phyloP scores from a whole-genome alignment of 2,888 invertebrate species.

The Mesorhabditis sp. region DNA sequence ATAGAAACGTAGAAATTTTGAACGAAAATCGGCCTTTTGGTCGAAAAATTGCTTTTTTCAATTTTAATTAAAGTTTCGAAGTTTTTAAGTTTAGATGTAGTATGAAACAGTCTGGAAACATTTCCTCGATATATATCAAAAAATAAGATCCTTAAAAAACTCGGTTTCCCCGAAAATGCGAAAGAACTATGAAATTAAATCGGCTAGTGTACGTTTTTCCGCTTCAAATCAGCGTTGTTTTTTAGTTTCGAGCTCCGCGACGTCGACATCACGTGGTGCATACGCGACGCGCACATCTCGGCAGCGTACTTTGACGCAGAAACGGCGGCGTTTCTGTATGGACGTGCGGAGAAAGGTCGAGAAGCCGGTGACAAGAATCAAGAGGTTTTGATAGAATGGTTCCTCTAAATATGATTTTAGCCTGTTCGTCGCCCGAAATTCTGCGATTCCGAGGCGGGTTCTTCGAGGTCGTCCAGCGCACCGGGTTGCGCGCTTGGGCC shows the following conservation, averaged over 20 bases:
- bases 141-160: no score
- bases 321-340: slow-evolving; percentile 81
- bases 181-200: no score
- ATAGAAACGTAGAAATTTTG: no score
- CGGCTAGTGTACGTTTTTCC: no score
- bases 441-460: not conserved
- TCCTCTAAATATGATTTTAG: not conserved
- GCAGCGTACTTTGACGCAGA: slow-evolving; percentile 92
- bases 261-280: slow-evolving; percentile 84
- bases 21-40: no score
- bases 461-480: not conserved
- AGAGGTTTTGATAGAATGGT: slow-evolving; percentile 7
- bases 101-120: no score
- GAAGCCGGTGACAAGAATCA: slow-evolving; percentile 59
- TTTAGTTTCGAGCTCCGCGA: slow-evolving; percentile 74
- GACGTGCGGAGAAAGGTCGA: slow-evolving; percentile 29
- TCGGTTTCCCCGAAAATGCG: no score
- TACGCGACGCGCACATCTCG: slow-evolving; percentile 86
- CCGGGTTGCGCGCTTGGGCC: slow-evolving; percentile 81
- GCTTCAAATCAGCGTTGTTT: not conserved
- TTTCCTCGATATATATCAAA: no score
- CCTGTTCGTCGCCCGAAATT: not conserved
- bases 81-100: no score
- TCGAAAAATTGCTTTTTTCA: no score
- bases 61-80: no score